phyloP scores from a whole-genome alignment of 1,140 invertebrate genomes.

The Drosophila chauvacae region DNA sequence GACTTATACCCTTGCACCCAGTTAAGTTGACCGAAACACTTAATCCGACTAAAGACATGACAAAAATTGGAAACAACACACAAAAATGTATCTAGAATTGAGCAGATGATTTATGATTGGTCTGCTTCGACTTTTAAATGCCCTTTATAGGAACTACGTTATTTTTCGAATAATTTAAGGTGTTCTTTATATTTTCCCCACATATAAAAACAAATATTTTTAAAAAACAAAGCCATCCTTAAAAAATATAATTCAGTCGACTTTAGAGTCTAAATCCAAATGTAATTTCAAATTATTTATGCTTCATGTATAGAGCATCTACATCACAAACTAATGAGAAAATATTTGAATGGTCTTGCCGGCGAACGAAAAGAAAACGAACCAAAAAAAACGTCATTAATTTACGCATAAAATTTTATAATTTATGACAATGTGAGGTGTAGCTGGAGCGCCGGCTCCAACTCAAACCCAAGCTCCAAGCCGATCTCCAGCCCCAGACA shows the following conservation, averaged over 20 bases:
- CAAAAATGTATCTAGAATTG: slow-evolving; percentile 43
- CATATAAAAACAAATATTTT: too few species aligned
- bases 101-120: slow-evolving; percentile 1
- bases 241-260: background rate
- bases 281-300: background rate
- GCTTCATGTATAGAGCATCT: slow-evolving; percentile 11
- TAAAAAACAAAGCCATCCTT: too few species aligned
- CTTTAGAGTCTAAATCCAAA: too few species aligned
- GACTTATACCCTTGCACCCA: background rate
- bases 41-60: slow-evolving; percentile 63
- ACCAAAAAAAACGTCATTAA: slow-evolving; percentile 74
- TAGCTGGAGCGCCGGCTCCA: slow-evolving; percentile 78
- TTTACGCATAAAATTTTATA: slow-evolving; percentile 84
- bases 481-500: slow-evolving; percentile 17
- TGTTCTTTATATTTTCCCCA: too few species aligned
- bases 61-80: slow-evolving; percentile 49
- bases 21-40: slow-evolving; percentile 64
- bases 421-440: slow-evolving; percentile 83
- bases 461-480: slow-evolving; percentile 29
- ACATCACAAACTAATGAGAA: slow-evolving; percentile 23
- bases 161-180: too few species aligned
- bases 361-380: slow-evolving; percentile 35
- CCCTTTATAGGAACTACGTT: background rate
- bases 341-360: slow-evolving; percentile 42
- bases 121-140: slow-evolving; percentile 2